Evolutionary conservation across 2,797 vertebrate species (phyloP).

Genomic region (Rhinoraja longicauda): DNA sequence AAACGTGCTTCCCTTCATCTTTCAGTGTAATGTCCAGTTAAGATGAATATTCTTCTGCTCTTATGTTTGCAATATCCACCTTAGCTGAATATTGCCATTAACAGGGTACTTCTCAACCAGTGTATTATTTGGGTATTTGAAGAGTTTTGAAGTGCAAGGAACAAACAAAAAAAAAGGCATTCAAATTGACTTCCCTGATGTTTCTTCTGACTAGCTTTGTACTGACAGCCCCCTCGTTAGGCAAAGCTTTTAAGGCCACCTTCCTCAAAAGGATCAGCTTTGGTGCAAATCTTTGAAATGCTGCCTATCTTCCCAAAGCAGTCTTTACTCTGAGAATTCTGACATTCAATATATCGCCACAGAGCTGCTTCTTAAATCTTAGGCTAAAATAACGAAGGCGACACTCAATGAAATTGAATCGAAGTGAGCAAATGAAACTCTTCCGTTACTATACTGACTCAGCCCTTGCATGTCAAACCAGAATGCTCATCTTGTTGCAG

Average conservation of each 20-base stretch:
- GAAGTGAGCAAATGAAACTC: background rate
- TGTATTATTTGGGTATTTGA: background rate
- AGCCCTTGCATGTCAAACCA: background rate
- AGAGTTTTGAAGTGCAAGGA: background rate
- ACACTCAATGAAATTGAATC: background rate
- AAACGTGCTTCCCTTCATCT: background rate
- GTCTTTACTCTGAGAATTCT: conserved; percentile 24
- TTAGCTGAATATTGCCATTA: background rate
- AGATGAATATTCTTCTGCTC: background rate
- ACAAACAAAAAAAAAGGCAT: background rate
- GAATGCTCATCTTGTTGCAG: background rate
- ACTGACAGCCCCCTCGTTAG: conserved; percentile 15
- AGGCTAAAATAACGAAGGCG: background rate
- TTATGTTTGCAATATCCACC: background rate
- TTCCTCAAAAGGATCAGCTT: conserved; percentile 11
- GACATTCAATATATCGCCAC: background rate
- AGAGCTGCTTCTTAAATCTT: background rate
- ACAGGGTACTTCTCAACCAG: background rate
- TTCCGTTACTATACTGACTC: background rate
- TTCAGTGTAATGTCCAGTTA: background rate
- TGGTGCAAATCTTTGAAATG: conserved; percentile 16
- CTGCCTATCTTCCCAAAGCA: conserved; percentile 17
- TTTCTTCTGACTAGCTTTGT: conserved; percentile 19
- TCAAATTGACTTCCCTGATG: background rate
- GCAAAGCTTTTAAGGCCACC: conserved; percentile 26